Evolutionary conservation across 2,797 vertebrate genomes (phyloP), one percentile per base, ranked within the genome.

Genomic region (Vultur gryphus): DNA sequence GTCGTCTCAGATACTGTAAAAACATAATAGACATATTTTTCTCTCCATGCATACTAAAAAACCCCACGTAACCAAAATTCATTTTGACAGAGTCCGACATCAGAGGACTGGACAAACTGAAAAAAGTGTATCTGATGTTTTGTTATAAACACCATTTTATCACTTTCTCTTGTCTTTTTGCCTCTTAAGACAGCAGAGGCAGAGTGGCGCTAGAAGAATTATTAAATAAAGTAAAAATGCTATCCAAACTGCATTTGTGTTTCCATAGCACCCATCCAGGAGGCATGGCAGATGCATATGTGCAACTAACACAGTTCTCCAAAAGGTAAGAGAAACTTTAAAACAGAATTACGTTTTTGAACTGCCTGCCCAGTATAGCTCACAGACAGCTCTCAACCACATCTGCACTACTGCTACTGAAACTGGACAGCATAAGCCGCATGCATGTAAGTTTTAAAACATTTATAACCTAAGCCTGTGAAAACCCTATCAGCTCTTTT

Each of bases 1-100:
- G 64, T 0, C 31, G 15, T 11, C 44, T 67, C 43, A 76, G 31
- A 21, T 6, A 33, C 31, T 33, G 26, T 6, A 54, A 21, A 88
- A 44, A 39, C 8, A 4, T 2, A 25, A 39, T 0, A 48, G 23
- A 70, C 7, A 2, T 7, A 7, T n/a, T 70, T 51, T 46, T 44
- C 20, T 64, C 81, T 44, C 39, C 24, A 26, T 10, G 13, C 31
- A 39, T 29, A 61, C 7, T 61, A 19, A 52, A 85, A 90, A 84
- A 2, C 3, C 18, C 35, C 48, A 29, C 11, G 66, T 58, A 66
- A 51, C 5, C 28, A 84, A 46, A 95, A 67, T 10, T 16, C 11
- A 11, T 35, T 83, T 35, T 65, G 59, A 59, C 6, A 73, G 29
- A 79, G 46, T 37, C 49, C 26, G 21, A 54, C n/a, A 48, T 84